Base-by-base conservation (phyloP, 2,888 invertebrate species). In the Drosophila acutilabella region DNA sequence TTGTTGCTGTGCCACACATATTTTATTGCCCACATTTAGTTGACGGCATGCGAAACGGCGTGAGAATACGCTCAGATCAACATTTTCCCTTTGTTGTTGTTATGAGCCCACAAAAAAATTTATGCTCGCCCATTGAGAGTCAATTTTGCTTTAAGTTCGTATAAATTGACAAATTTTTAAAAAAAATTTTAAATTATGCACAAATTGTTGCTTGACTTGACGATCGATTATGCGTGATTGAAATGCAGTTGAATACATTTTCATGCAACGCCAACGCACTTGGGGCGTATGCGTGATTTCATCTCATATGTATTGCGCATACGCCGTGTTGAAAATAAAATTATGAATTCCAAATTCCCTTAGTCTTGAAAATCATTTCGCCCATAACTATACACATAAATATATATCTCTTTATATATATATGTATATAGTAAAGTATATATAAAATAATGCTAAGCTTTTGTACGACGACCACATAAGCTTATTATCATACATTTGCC, bases 281-380 rank as follows among this genome's bases (percentile, higher is more conserved):
- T 81, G 75, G 6, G 30, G 30, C 81, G 87, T 75, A 83, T 86
- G 64, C 58, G 78, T 70, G 69, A 64, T 72, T 54, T n/a, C 38
- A 40, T n/a, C 36, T 30, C 61, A 67, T 69, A 56, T 56, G 76
- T 58, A 78, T 80, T 69, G 59, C 71, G 64, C 58, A 82, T 75
- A 71, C 82, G 72, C 20, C 14, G 44, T 40, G 30, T 18, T 41
- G 16, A 4, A 33, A 18, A 14, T 6, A 33, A 30, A 30, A 54
- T 33, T 50, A 13, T 36, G 13, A 18, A 53, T n/a, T 4, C 38
- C 16, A 40, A 13, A 47, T 14, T 14, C 11, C 26, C 20, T 38
- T 30, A 30, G 50, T 30, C 40, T 38, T 42, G 16, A 60, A 36
- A 7, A 52, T 36, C 23, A 44, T 51, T 26, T 23, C 6, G 11